Base-by-base conservation (phyloP, 2,113 vertebrate genomes). In the Scytalopus superciliaris region DNA sequence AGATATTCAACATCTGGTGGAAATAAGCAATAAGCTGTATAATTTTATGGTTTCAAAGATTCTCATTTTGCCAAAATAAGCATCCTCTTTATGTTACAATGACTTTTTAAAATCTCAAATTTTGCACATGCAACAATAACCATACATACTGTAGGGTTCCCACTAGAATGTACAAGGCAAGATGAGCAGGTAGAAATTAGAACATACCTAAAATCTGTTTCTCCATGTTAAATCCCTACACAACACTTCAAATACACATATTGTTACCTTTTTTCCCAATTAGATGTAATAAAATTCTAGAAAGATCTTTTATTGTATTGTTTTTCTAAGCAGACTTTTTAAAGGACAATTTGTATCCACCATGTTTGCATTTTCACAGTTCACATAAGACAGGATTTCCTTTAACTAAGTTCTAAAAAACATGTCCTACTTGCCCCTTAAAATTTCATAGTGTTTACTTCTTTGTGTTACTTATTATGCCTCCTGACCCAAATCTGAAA, bases 21-120 rank as follows among this genome's bases (percentile, higher is more conserved):
- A 97, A 97, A 97, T 79, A 62, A 97, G 57, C 77, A 97, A 97
- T 79, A 62, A 97, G 57, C 77, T 89, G 69, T 77, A 45, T 73
- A 50, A 87, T 94, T 97, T 95, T 68, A 81, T 49, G n/a, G 21
- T 73, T 94, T 92, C 72, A 88, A 92, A 92, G 35, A 62, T 59
- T 83, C 81, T 74, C 8, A 85, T 96, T 97, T 97, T 97, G 80
- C 68, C 78, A 86, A 89, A 95, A 92, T 77, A 96, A 91, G 64
- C 31, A 86, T 79, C 50, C 56, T 84, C n/a, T 85, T 87, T 87
- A 77, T 52, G 28, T 87, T 96, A 93, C 6, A 70, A 78, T 44
- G 31, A 10, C n/a, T 90, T 93, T 78, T 85, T 82, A 22, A 92
- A 95, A 57, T 91, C 60, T 39, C 33, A 70, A 19, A 31, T 75